Conservation (phyloP, 1,140 invertebrate species). For the Dendroctonus valens region DNA sequence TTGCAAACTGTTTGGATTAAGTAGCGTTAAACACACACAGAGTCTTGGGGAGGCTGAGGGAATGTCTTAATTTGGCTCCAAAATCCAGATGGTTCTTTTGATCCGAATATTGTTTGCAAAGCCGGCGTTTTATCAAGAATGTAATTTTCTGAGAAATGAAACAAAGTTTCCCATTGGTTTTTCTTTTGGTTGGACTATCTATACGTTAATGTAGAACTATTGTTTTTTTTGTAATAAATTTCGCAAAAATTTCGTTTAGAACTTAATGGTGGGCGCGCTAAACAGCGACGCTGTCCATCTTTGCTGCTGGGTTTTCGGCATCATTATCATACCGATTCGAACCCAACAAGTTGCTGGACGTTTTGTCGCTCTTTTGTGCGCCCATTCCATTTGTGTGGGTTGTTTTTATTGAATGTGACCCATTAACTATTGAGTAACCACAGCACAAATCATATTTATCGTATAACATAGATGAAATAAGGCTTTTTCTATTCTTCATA, state of each 20-base stretch:
- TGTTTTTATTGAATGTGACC: slow-evolving; percentile 24
- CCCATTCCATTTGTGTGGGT: slow-evolving; percentile 21
- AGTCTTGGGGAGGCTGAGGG: too few relatives aligned
- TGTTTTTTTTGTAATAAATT: slow-evolving; percentile 20
- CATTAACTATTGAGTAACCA: slow-evolving; percentile 24
- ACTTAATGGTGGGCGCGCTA: neutral
- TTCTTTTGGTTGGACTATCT: slow-evolving; percentile 23
- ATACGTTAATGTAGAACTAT: slow-evolving; percentile 24
- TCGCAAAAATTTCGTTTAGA: slow-evolving; percentile 24
- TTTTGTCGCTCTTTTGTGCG: neutral
- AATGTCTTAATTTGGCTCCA: too few relatives aligned
- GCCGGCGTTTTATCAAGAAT: slow-evolving; percentile 17
- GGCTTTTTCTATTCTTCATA: slow-evolving; percentile 30
- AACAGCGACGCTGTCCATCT: too few relatives aligned
- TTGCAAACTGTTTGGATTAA: too few relatives aligned
- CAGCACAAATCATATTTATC: slow-evolving; percentile 27
- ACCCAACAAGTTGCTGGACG: too few relatives aligned
- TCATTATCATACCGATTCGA: too few relatives aligned
- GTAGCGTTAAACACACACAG: too few relatives aligned
- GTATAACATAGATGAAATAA: slow-evolving; percentile 30
- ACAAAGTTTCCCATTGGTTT: slow-evolving; percentile 16
- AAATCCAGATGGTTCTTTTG: neutral
- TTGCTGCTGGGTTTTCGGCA: neutral
- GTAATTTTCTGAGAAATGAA: slow-evolving; percentile 17
- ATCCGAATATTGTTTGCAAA: neutral